Evolutionary conservation across 2,888 invertebrate genomes (phyloP).

Genomic region (Hyposoter dolosus): DNA sequence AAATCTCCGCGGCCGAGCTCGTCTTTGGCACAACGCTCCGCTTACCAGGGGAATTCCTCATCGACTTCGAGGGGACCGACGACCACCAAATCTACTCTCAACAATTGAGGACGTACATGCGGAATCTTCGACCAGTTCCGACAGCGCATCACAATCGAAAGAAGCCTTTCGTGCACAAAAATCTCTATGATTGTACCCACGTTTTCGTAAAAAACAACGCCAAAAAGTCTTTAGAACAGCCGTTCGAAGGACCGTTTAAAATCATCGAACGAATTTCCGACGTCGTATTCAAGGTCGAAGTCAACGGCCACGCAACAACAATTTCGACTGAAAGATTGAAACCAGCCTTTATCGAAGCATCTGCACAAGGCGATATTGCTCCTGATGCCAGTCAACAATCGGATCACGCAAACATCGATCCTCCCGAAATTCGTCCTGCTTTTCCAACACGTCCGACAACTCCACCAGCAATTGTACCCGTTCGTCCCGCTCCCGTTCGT

Average conservation of each 20-base stretch:
- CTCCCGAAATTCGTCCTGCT: too few species aligned
- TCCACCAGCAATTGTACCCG: too few species aligned
- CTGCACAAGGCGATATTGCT: too few species aligned
- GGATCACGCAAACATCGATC: too few species aligned
- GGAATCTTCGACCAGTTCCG: constrained; percentile 41
- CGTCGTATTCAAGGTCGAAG: constrained; percentile 63
- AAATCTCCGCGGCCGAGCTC: constrained; percentile 60
- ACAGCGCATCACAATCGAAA: constrained; percentile 51
- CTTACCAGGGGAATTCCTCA: constrained; percentile 30
- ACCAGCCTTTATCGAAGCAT: constrained; percentile 62
- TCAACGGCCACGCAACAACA: constrained; percentile 54
- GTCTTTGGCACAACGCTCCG: constrained; percentile 48
- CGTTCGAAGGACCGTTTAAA: constrained; percentile 72
- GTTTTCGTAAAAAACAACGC: constrained; percentile 59
- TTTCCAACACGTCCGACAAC: too few species aligned
- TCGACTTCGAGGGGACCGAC: too few species aligned
- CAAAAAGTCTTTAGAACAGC: constrained; percentile 65
- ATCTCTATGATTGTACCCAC: constrained; percentile 56
- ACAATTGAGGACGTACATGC: constrained; percentile 47
- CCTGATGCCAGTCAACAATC: too few species aligned
- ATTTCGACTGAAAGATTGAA: constrained; percentile 71
- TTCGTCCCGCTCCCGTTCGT: too few species aligned
- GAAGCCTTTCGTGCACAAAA: constrained; percentile 3
- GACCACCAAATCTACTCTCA: constrained; percentile 26
- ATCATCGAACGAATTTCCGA: constrained; percentile 63